These are phyloP conservation scores for Unio pictorum DNA, from an alignment of 2,888 invertebrate species.

Conservation along the genomic window DNA sequence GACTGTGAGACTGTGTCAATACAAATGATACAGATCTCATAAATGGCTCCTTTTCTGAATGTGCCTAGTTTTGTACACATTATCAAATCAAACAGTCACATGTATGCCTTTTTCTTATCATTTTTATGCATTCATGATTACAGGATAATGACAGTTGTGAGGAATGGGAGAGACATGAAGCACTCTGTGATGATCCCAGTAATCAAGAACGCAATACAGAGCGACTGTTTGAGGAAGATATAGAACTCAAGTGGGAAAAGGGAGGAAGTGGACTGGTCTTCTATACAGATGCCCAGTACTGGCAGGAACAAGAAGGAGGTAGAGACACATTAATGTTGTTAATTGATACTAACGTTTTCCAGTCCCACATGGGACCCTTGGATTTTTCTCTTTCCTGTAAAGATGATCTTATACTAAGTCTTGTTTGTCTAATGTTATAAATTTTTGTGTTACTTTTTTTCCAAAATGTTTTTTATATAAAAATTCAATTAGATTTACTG, in stretches of 20 bases:
- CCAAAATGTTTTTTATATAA: too few relatives aligned
- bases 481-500: too few relatives aligned
- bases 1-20: too few relatives aligned
- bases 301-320: constrained; percentile 73
- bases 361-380: too few relatives aligned
- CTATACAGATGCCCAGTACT: constrained; percentile 76
- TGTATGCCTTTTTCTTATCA: background rate
- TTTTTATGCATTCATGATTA: constrained; percentile 1
- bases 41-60: too few relatives aligned
- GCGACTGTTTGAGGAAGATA: constrained; percentile 71
- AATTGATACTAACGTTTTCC: background rate
- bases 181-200: constrained; percentile 74
- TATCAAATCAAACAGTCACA: too few relatives aligned
- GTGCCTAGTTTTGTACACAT: too few relatives aligned
- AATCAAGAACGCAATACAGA: constrained; percentile 73
- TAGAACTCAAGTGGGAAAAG: constrained; percentile 76
- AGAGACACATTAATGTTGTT: constrained; percentile 1
- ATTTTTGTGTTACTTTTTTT: too few relatives aligned
- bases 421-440: too few relatives aligned
- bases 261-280: constrained; percentile 77
- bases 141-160: constrained; percentile 73
- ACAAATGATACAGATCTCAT: too few relatives aligned
- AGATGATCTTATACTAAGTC: too few relatives aligned
- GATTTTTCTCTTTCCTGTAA: too few relatives aligned
- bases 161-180: constrained; percentile 76